Evolutionary conservation across 1,140 invertebrate species (phyloP).

Genomic region (Panagrolaimus sp.): DNA sequence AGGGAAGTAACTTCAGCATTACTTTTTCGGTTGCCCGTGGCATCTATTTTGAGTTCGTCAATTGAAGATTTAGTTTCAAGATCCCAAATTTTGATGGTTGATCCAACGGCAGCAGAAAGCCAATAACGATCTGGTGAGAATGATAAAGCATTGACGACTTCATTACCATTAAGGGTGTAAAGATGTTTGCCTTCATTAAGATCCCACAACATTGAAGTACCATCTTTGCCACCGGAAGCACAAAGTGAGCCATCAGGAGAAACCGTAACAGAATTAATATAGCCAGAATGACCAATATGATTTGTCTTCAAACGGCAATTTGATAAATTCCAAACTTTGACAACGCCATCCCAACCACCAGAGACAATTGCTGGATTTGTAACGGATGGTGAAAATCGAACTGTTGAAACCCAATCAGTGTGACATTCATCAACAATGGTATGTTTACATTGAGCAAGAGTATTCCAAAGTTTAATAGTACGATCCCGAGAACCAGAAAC

Average conservation of each 20-base stretch:
- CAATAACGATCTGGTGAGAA: slow-evolving; percentile 99
- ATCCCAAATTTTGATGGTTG: slow-evolving; percentile 98
- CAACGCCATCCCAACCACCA: slow-evolving; percentile 94
- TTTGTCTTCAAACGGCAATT: slow-evolving; percentile 99
- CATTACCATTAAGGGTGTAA: slow-evolving; percentile 95
- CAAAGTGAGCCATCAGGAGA: slow-evolving; percentile 98
- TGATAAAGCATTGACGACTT: slow-evolving; percentile 93
- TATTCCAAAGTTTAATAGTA: slow-evolving; percentile 99
- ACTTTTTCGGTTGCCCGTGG: slow-evolving; percentile 70
- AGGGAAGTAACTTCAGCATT: slow-evolving; percentile 91
- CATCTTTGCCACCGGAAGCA: slow-evolving; percentile 98
- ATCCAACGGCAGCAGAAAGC: slow-evolving; percentile 97
- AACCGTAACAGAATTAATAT: slow-evolving; percentile 95
- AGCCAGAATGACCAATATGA: slow-evolving; percentile 90
- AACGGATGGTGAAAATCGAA: slow-evolving; percentile 95
- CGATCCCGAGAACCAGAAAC: slow-evolving; percentile 97
- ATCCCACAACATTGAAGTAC: slow-evolving; percentile 99
- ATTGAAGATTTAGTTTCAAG: slow-evolving; percentile 98
- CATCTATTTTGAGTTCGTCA: slow-evolving; percentile 91
- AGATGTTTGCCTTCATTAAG: slow-evolving; percentile 98
- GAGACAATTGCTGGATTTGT: slow-evolving; percentile 97
- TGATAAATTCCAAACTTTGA: slow-evolving; percentile 98
- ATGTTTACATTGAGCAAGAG: slow-evolving; percentile 97
- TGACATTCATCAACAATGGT: slow-evolving; percentile 95
- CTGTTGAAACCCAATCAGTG: slow-evolving; percentile 96